Conservation (phyloP, 2,113 vertebrate genomes). For the Atractosteus spatula region DNA sequence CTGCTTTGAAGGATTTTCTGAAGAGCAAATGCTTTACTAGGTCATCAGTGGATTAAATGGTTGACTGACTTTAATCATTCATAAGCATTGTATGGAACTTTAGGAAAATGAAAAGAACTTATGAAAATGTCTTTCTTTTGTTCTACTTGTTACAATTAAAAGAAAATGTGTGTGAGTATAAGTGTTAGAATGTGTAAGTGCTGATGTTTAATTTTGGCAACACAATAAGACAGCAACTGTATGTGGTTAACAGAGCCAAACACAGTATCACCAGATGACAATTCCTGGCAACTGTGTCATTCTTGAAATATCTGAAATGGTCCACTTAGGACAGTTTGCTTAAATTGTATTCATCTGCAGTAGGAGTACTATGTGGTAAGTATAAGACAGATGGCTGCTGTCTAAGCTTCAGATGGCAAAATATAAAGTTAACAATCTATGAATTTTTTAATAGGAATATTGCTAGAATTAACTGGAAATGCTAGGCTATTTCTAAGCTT, state of each 20-base stretch:
- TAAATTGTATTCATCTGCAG: neutral
- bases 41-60: constrained; percentile 56
- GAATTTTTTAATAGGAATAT: constrained; percentile 11
- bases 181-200: too few species aligned
- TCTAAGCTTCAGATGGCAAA: neutral
- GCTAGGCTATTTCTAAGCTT: too few species aligned
- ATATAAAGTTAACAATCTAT: constrained; percentile 16
- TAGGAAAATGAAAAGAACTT: neutral
- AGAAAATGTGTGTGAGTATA: constrained; percentile 47
- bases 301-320: neutral
- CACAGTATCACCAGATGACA: neutral
- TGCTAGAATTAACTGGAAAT: neutral
- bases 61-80: constrained; percentile 47
- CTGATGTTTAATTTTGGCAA: neutral
- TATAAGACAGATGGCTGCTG: constrained; percentile 13
- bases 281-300: neutral
- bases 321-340: constrained; percentile 2
- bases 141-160: constrained; percentile 11
- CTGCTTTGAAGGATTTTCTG: constrained; percentile 54
- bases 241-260: neutral
- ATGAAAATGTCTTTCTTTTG: constrained; percentile 6
- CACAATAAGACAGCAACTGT: too few species aligned
- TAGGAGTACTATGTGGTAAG: too few species aligned
- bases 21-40: constrained; percentile 55
- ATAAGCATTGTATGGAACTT: constrained; percentile 7